A percentile compares a stretch with the other conserved stretches of the same genome.
Conservation (phyloP, 2,797 vertebrate species). For the Tachyglossus aculeatus region DNA sequence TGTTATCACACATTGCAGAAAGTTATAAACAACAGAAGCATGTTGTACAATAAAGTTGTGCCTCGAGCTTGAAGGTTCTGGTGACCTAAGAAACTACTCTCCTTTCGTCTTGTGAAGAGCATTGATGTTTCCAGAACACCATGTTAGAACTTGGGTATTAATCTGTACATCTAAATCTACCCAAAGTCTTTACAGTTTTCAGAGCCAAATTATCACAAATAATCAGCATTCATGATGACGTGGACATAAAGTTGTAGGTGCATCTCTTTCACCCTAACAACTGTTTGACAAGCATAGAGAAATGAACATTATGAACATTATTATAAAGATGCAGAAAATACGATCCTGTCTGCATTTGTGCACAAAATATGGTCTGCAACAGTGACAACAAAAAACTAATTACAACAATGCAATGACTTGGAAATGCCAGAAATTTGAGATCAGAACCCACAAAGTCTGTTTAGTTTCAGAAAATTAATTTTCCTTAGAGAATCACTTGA, state of each 20-base stretch:
- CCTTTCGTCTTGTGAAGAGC: background rate
- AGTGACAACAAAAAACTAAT: conserved; percentile 3
- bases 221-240: background rate
- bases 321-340: background rate
- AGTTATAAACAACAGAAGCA: conserved; percentile 66
- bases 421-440: too few relatives aligned
- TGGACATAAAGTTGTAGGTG: background rate
- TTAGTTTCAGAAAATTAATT: too few relatives aligned
- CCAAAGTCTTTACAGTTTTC: background rate
- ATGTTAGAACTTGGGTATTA: background rate
- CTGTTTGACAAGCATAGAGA: background rate
- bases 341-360: background rate
- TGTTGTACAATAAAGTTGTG: conserved; percentile 25
- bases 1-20: conserved; percentile 68
- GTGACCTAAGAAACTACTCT: conserved; percentile 50
- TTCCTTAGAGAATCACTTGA: too few relatives aligned
- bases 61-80: conserved; percentile 34
- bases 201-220: background rate
- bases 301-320: background rate
- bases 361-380: background rate
- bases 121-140: conserved; percentile 25
- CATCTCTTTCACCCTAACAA: background rate
- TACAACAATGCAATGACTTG: too few relatives aligned
- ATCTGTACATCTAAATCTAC: conserved; percentile 6
- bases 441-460: too few relatives aligned